Percentiles rank a stretch among this genome's conserved stretches.
Evolutionary conservation across 2,888 invertebrate genomes (phyloP).

Genomic region (Lissocephala sabroskyi): DNA sequence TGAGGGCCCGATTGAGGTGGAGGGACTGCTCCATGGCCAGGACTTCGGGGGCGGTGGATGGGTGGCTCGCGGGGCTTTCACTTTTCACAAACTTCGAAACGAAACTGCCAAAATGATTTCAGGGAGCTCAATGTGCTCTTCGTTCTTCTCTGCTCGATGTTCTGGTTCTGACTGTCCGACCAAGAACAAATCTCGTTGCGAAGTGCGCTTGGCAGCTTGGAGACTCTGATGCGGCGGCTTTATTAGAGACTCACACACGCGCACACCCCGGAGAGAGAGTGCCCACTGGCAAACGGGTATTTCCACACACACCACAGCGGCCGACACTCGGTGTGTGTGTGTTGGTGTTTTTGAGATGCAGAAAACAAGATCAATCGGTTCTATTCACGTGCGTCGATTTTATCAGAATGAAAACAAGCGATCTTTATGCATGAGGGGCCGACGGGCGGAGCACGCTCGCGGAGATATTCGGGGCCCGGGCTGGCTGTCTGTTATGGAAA

Average conservation of each 20-base stretch:
- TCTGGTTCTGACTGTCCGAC: constrained; percentile 17
- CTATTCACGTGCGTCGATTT: constrained; percentile 52
- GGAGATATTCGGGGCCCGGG: background rate
- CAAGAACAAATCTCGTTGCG: constrained; percentile 20
- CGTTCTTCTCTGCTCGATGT: constrained; percentile 13
- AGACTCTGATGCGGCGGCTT: constrained; percentile 71
- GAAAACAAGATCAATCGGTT: constrained; percentile 59
- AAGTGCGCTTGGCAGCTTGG: constrained; percentile 69
- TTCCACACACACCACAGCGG: constrained; percentile 1
- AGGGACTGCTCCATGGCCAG: constrained; percentile 61
- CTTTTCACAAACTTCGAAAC: constrained; percentile 10
- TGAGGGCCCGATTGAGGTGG: constrained; percentile 60
- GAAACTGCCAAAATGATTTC: too few relatives aligned
- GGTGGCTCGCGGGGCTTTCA: background rate
- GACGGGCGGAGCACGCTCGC: too few relatives aligned
- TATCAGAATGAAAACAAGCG: constrained; percentile 12
- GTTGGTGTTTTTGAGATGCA: constrained; percentile 58
- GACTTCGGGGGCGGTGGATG: constrained; percentile 3
- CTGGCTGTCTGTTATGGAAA: background rate
- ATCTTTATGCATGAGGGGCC: background rate
- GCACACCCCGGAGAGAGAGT: constrained; percentile 3
- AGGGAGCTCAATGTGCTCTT: constrained; percentile 3
- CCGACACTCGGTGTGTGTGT: too few relatives aligned
- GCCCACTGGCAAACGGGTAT: constrained; percentile 14
- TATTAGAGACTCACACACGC: constrained; percentile 49